Base-by-base conservation (phyloP, 2,797 vertebrate species). In the Sphaeramia orbicularis region DNA sequence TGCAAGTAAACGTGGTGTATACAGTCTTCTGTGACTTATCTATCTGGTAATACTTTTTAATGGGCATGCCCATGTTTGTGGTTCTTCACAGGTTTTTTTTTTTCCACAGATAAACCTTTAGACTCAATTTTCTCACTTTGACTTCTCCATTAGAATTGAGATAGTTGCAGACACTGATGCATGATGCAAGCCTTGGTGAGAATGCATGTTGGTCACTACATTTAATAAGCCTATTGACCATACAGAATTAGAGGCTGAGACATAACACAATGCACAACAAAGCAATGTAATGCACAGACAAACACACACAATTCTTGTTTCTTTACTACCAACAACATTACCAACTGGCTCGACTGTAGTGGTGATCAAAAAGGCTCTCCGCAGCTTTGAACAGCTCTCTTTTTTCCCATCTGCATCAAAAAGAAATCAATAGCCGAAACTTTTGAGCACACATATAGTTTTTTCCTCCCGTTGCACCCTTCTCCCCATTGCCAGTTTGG, bases 361-460 rank as follows among this genome's bases (percentile, higher is more conserved):
- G 54, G 67, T 89, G 90, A 93, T 93, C 89, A 93, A 93, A 93
- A 91, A 75, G 65, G 44, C 83, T 88, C 75, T 82, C 75, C 40
- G 55, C 53, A 24, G 83, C 87, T 93, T 93, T 94, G 90, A 94
- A 91, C 89, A 68, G 42, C 75, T 79, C 54, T 78, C 49, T 69
- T 81, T 81, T 80, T 76, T 54, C 74, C 65, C 80, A 87, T 86
- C 75, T 77, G 91, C 91, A 93, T 93, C 88, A 93, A 93, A 94
- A 91, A 91, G 78, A 92, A 94, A 93, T 93, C 92, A 89, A 93
- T 93, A 91, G 77, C 82, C 71, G 64, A 92, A 93, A 94, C 87
- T 92, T 93, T 92, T 74, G 74, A 89, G 87, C 60, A 30, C 75
- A 72, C 85, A 85, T 88, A 88, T 91, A 74, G 80, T 81, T 89